Conservation (phyloP, 2,113 vertebrate genomes). For the Bujurquina vittata region DNA sequence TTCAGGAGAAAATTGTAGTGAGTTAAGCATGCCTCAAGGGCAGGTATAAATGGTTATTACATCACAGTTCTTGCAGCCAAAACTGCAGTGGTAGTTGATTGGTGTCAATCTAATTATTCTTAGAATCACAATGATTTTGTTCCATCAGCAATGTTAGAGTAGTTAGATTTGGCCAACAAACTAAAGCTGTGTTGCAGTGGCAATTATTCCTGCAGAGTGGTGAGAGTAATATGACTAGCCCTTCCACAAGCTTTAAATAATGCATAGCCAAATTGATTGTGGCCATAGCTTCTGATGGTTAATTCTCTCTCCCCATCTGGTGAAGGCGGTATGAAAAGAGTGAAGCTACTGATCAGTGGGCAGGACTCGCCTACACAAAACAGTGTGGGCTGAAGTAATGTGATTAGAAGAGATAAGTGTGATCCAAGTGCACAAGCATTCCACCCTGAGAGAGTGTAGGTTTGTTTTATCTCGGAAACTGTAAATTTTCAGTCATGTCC, state of each 20-base stretch:
- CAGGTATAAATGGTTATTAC: accelerated
- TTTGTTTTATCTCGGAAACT: constrained; percentile 9
- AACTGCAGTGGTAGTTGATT: background rate
- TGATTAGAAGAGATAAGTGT: constrained; percentile 45
- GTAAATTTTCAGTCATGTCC: constrained; percentile 37
- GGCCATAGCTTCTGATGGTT: constrained; percentile 4
- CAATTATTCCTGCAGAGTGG: background rate
- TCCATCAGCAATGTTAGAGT: background rate
- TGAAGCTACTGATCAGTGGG: constrained; percentile 27
- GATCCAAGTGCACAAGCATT: constrained; percentile 28
- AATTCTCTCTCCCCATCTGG: background rate
- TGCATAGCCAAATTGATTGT: constrained; percentile 6
- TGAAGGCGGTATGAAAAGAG: constrained; percentile 8
- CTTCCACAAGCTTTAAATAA: constrained; percentile 4
- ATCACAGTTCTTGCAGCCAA: background rate
- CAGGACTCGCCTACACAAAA: constrained; percentile 34
- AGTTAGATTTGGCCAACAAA: background rate
- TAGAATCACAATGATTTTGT: background rate
- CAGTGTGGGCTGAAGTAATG: constrained; percentile 38
- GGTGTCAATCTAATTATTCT: background rate
- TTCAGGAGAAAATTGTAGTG: background rate
- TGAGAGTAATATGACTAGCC: background rate
- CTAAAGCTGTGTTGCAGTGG: background rate
- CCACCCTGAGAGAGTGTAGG: background rate
- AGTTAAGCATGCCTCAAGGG: background rate